Evolutionary conservation across 2,888 invertebrate species (phyloP), one percentile per base, ranked within the genome.

Genomic region (Apodemia mormo): DNA sequence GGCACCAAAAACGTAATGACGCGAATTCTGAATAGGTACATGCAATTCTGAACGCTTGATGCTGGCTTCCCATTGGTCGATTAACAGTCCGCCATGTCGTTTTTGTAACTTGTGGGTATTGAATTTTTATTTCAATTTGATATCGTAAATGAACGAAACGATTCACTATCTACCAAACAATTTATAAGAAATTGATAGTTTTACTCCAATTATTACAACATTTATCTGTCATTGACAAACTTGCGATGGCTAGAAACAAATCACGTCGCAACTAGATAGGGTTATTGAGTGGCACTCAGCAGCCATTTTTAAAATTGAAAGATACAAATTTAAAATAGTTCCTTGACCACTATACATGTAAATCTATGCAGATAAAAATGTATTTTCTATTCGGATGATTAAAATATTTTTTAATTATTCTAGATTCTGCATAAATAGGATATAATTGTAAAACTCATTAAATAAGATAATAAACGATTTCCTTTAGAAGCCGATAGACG

Each of bases 1-100:
- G 93, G 94, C 94, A 94, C 94, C 92, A 93, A 95, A 95, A 94
- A 88, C 88, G 88, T 93, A 94, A 94, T 95, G 95, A 95, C 95
- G 95, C 96, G 95, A 95, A 94, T 94, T 94, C 94, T 94, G 94
- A 95, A 95, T 95, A 94, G 94, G 95, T 94, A 93, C 85, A 90
- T 94, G 94, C 94, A 94, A 94, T 94, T 94, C 94, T 94, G 94
- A 93, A 94, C 92, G 93, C 93, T 93, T 93, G 93, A 94, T 95
- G 94, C 94, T 94, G 90, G 91, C 89, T 92, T 95, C 94, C 94
- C 93, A 96, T 96, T 96, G 96, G 96, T 94, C 93, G 93, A 93
- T 90, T 86, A 85, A 76, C 84, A 86, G 88, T 94, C 95, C 95
- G 96, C 96, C 96, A 96, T 96, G 92, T 92, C 92, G 92, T 87